Evolutionary conservation across 2,113 vertebrate genomes (phyloP).

Genomic region (Glareola pratincola): DNA sequence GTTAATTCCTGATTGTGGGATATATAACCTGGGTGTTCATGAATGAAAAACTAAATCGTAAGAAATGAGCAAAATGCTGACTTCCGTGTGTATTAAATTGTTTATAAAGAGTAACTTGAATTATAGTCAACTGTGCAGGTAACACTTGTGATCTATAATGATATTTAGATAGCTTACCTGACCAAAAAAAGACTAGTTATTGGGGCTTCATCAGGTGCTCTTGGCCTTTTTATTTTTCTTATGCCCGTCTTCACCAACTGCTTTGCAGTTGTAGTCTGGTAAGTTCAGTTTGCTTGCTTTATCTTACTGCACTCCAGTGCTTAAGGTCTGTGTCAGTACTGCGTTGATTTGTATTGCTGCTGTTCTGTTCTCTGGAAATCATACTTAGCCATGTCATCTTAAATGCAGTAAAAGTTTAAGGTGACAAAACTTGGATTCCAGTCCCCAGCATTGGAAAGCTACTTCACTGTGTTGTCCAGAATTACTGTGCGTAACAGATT

Average conservation of each 20-base stretch:
- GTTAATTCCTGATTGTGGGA: not conserved
- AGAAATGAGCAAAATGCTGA: not conserved
- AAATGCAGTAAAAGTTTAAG: not conserved
- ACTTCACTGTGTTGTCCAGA: not conserved
- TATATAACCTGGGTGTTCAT: not conserved
- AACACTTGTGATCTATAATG: not conserved
- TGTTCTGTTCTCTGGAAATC: not conserved
- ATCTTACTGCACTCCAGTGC: not conserved
- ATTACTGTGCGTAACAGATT: not conserved
- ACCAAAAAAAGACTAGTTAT: not conserved
- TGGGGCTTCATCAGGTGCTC: not conserved
- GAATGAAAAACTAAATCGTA: not conserved
- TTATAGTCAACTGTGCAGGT: not conserved
- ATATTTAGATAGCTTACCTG: not conserved
- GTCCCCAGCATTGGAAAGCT: not conserved
- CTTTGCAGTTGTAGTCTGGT: not conserved
- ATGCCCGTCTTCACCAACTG: not conserved
- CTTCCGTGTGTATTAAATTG: not conserved
- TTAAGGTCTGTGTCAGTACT: not conserved
- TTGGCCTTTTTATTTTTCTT: not conserved
- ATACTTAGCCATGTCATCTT: not conserved
- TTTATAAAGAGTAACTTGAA: not conserved
- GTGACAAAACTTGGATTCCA: not conserved
- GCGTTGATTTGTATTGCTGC: not conserved
- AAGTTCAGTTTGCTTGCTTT: not conserved